Evolutionary conservation across 2,113 vertebrate species (phyloP), one percentile per base, ranked within the genome.

Genomic region (Nipponia nippon): DNA sequence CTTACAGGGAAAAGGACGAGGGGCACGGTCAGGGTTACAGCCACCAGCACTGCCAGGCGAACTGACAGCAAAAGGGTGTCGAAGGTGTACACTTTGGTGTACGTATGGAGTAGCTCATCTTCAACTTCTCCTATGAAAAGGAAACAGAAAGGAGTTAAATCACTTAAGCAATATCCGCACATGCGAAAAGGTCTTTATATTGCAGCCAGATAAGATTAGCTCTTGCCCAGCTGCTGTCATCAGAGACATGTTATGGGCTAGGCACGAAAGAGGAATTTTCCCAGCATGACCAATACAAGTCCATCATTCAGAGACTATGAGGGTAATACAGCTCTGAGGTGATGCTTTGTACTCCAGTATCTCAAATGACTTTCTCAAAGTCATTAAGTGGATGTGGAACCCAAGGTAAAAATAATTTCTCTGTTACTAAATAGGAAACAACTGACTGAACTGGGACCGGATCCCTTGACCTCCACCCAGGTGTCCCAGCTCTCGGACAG

Each of bases 1-100:
- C 99, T 99, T 95, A 99, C 99, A 1, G 99, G 99, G 75, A 99
- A 99, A 30, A 99, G 98, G 72, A 99, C 99, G 40, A 99, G 99
- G 85, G 99, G 99, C 46, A 99, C 99, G 0, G 99, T 99, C 72
- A 99, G 96, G 0, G 99, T 99, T 38, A 99, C 99, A 7, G 99
- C 99, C 25, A 99, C 98, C 79, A 99, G 98, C 26, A 99, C 99
- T 4, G 99, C 99, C 96, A 99, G 61, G 44, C 99, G 99, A 63
- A 99, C 99, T 92, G 99, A 82, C 93, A 99, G 98, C 81, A 99
- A 92, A 91, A 99, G 94, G 1, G 98, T 97, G 29, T 99, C 99
- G 3, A 99, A 99, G 22, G 98, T 99, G 47, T 99, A 99, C 30
- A 99, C 99, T 97, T 98, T 99, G 46, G 98, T 99, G 94, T 99